Base-by-base conservation (phyloP, 1,140 invertebrate species). In the Ephestia elutella region DNA sequence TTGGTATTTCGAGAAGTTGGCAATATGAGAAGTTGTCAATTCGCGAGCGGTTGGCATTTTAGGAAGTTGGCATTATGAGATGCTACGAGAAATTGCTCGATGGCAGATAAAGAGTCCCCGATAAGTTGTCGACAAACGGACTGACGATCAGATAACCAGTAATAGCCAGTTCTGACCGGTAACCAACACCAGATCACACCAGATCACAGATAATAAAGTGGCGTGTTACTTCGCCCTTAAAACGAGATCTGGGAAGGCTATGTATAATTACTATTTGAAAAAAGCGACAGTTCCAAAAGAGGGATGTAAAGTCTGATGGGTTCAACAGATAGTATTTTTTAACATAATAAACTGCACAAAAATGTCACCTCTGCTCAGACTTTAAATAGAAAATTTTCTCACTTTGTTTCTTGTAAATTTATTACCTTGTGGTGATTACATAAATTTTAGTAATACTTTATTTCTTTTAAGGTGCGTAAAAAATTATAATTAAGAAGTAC, bases 141-240 rank as follows among this genome's bases (percentile, higher is more conserved):
- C 60, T 68, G 21, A 49, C 32, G 65, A 78, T 78, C 78, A 70
- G 73, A 77, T 79, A 80, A 73, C 11, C 21, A 20, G 56, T 53
- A 61, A 61, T 49, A 64, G 62, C 54, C 59, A 62, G 62, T 49
- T 35, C 50, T 67, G 56, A 61, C 21, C 56, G 70, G 76, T 70
- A 78, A 81, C 76, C 59, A 73, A 79, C 75, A 81, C 76, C 75
- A 69, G 76, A 79, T 76, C 54, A 79, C 76, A 81, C 76, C 75
- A 69, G 76, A 79, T 76, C 54, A 20, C 0, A 75, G 74, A 79
- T 77, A 79, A 69, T 73, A 68, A 75, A 67, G 60, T 54, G 58
- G 62, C 53, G 28, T 35, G n/a, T 55, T 55, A 55, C 48, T 51
- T 44, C 17, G 50, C 21, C 49, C 50, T 53, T 53, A 53, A 25